These are phyloP conservation scores for Chaenodraco wilsoni DNA, from an alignment of 2,797 vertebrate species.

Conservation along the genomic window DNA sequence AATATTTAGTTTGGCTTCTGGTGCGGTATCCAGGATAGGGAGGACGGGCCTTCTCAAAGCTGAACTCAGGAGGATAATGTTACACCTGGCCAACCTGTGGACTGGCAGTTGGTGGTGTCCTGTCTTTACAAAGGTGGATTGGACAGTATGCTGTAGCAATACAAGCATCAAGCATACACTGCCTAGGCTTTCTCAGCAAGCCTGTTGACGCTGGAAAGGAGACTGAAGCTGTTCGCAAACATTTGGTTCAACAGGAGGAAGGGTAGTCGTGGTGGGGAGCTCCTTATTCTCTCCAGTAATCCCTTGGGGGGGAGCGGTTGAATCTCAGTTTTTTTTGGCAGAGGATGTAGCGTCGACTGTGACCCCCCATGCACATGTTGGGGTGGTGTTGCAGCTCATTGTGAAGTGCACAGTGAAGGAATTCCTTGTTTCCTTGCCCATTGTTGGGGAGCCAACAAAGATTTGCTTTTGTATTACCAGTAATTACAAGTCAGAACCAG, in stretches of 20 bases:
- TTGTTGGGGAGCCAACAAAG: background rate
- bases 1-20: slow-evolving; percentile 18
- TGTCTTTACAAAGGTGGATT: slow-evolving; percentile 10
- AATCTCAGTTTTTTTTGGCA: background rate
- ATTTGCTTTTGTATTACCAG: too few species aligned
- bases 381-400: background rate
- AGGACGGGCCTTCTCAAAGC: slow-evolving; percentile 1
- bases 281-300: background rate
- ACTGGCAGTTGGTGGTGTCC: slow-evolving; percentile 14
- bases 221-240: background rate
- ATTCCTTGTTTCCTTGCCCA: background rate
- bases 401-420: background rate
- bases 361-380: background rate
- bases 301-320: background rate
- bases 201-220: background rate
- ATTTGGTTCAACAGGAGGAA: background rate
- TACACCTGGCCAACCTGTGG: slow-evolving; percentile 13
- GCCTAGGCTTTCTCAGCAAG: slow-evolving; percentile 3
- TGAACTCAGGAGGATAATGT: slow-evolving; percentile 16
- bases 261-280: background rate
- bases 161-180: background rate
- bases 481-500: too few species aligned
- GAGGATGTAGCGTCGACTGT: background rate
- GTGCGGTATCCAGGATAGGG: background rate
- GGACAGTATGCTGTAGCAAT: background rate